These are phyloP conservation scores for Gymnothorax javanicus DNA, from an alignment of 2,797 vertebrate species.

Conservation along the genomic window DNA sequence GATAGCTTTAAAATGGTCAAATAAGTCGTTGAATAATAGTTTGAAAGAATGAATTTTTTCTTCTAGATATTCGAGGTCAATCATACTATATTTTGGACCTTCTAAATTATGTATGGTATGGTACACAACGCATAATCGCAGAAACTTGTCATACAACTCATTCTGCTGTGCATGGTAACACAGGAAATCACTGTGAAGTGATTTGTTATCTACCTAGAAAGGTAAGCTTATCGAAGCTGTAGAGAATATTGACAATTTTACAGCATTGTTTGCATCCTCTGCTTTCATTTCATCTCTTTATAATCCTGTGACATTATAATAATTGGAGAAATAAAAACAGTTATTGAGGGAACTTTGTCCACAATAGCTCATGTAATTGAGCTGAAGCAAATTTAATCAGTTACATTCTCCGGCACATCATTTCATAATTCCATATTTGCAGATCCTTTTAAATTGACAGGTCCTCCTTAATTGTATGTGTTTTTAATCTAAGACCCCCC, in stretches of 20 bases:
- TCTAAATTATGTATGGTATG: too few species aligned
- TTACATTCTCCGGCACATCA: neutral
- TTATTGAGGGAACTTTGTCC: neutral
- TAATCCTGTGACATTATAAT: neutral
- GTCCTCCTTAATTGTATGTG: neutral
- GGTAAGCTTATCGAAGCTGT: neutral
- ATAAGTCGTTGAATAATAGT: too few species aligned
- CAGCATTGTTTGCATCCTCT: neutral
- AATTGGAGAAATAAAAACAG: slow-evolving; percentile 11
- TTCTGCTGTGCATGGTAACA: neutral
- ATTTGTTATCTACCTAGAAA: neutral
- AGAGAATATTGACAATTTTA: neutral
- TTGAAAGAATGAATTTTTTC: neutral
- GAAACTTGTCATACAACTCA: neutral
- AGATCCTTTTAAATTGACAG: neutral
- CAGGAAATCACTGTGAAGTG: neutral
- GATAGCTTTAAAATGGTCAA: too few species aligned
- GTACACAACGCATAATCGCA: neutral
- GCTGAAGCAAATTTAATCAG: neutral
- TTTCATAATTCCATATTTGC: neutral
- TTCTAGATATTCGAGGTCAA: neutral
- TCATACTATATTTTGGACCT: too few species aligned
- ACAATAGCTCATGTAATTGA: slow-evolving; percentile 12
- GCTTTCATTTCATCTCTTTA: neutral
- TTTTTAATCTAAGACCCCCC: neutral